Conservation (phyloP, 1,140 invertebrate species). For the Steinernema khuongi region DNA sequence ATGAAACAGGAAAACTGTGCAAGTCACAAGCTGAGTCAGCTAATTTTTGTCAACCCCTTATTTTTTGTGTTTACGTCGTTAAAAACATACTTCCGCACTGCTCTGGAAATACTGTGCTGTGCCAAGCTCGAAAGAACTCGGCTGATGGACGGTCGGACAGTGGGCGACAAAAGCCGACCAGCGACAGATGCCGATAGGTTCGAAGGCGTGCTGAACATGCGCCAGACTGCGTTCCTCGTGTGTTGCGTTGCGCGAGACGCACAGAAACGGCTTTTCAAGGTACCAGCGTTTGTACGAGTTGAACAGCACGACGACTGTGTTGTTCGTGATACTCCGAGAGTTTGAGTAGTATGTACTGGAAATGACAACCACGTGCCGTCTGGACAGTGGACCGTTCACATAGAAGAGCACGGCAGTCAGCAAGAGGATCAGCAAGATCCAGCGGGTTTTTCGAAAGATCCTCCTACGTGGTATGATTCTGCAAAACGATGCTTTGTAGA, state of each 20-base stretch:
- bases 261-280: not conserved
- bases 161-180: not conserved
- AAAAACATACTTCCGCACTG: not conserved
- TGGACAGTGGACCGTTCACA: not conserved
- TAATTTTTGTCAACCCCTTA: no score
- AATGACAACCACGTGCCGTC: not conserved
- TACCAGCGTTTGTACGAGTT: not conserved
- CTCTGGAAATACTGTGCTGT: not conserved
- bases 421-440: not conserved
- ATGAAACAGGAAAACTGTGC: no score
- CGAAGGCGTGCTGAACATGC: not conserved
- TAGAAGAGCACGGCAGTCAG: not conserved
- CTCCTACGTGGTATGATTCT: not conserved
- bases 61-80: not conserved
- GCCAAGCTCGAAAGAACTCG: not conserved
- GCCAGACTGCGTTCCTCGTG: not conserved
- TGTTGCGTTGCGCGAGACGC: not conserved
- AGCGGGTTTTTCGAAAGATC: not conserved
- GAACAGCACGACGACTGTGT: not conserved
- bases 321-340: not conserved
- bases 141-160: not conserved
- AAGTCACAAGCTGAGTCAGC: no score
- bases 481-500: not conserved
- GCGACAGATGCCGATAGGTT: not conserved
- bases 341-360: not conserved